These are phyloP conservation scores for Lasaia peninsularis DNA, from an alignment of 1,140 invertebrate species.

Conservation along the genomic window DNA sequence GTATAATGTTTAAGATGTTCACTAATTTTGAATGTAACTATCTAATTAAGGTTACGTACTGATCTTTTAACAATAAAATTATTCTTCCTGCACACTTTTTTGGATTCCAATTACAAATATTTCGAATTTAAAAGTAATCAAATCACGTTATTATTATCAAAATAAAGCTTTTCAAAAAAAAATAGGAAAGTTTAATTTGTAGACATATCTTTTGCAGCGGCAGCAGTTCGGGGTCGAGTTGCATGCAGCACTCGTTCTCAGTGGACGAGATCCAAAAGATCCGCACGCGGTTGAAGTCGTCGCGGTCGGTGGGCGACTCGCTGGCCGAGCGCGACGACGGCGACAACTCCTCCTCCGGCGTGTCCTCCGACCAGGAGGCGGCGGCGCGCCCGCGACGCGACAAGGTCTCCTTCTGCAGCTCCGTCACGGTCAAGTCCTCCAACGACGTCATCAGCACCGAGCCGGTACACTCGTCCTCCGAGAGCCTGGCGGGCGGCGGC, in stretches of 20 bases:
- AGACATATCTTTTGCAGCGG: slow-evolving; percentile 69
- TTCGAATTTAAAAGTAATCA: too few species aligned
- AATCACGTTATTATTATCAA: too few species aligned
- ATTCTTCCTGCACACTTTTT: too few species aligned
- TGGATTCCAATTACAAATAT: too few species aligned
- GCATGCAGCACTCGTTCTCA: slow-evolving; percentile 89
- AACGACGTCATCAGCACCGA: slow-evolving; percentile 76
- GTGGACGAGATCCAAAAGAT: slow-evolving; percentile 93
- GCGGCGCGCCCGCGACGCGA: slow-evolving; percentile 56
- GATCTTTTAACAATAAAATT: too few species aligned
- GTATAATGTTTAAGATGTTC: too few species aligned
- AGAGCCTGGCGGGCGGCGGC: slow-evolving; percentile 52
- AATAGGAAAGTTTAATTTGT: background rate
- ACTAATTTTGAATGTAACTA: too few species aligned
- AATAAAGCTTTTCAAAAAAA: too few species aligned
- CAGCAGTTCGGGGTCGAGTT: slow-evolving; percentile 84
- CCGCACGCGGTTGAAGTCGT: slow-evolving; percentile 88
- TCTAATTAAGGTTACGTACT: too few species aligned
- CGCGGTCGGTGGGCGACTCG: slow-evolving; percentile 90
- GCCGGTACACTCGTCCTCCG: slow-evolving; percentile 68
- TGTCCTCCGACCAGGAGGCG: slow-evolving; percentile 89
- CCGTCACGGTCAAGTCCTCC: slow-evolving; percentile 72
- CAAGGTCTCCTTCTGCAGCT: slow-evolving; percentile 74
- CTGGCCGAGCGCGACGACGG: slow-evolving; percentile 85
- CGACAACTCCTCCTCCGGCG: slow-evolving; percentile 91